phyloP scores from a whole-genome alignment of 1,140 invertebrate species.

The Heliconius congener region DNA sequence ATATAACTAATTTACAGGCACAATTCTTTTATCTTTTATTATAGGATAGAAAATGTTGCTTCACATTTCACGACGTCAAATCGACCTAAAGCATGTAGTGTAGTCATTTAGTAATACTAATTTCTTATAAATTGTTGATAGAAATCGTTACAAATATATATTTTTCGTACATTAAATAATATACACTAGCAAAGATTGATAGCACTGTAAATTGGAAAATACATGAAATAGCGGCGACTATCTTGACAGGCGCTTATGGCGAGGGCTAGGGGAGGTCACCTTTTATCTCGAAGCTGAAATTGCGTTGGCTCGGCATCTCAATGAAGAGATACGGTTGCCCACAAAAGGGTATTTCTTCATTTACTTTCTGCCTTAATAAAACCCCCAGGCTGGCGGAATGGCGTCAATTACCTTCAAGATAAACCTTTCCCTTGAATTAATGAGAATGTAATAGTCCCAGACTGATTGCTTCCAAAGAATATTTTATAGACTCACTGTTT shows the following conservation, averaged over 20 bases:
- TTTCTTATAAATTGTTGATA: too few species aligned
- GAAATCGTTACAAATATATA: too few species aligned
- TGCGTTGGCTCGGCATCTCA: slow-evolving; percentile 19
- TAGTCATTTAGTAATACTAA: too few species aligned
- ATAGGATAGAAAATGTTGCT: too few species aligned
- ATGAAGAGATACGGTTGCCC: slow-evolving; percentile 32
- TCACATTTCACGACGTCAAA: too few species aligned
- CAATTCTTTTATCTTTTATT: too few species aligned
- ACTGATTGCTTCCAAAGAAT: slow-evolving; percentile 20
- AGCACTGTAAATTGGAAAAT: neutral
- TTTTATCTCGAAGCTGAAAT: slow-evolving; percentile 22
- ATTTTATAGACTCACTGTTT: slow-evolving; percentile 3
- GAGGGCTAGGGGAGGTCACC: slow-evolving; percentile 5
- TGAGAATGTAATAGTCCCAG: slow-evolving; percentile 33
- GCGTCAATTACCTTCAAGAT: slow-evolving; percentile 35
- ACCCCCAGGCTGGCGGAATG: slow-evolving; percentile 26
- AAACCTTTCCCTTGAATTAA: slow-evolving; percentile 33
- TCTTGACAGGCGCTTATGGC: slow-evolving; percentile 14
- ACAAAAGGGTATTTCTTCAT: slow-evolving; percentile 37
- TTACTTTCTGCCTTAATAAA: slow-evolving; percentile 35
- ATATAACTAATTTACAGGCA: too few species aligned
- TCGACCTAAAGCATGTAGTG: too few species aligned
- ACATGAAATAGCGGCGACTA: slow-evolving; percentile 8
- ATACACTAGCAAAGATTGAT: neutral
- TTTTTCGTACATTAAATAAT: too few species aligned